These are phyloP conservation scores for Rotaria magnacalcarata DNA, from an alignment of 2,888 invertebrate genomes.

Conservation along the genomic window DNA sequence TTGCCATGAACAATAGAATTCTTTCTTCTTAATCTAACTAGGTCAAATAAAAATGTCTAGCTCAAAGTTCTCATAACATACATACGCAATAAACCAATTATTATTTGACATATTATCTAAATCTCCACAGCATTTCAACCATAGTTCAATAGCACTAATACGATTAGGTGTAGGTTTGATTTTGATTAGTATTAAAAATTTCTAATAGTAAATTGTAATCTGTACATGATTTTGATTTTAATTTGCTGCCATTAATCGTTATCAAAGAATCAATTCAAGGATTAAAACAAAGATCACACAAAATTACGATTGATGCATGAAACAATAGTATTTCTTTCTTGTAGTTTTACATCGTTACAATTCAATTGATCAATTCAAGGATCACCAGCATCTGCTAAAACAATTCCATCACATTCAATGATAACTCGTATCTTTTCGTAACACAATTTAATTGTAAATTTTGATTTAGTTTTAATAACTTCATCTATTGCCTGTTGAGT, in stretches of 20 bases:
- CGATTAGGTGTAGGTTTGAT: conserved; percentile 65
- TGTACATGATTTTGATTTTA: conserved; percentile 66
- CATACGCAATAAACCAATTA: conserved; percentile 76
- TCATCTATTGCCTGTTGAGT: conserved; percentile 81
- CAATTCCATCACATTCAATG: conserved; percentile 83
- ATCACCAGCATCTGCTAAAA: conserved; percentile 87
- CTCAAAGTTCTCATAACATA: background rate
- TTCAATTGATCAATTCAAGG: conserved; percentile 98
- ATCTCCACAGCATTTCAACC: conserved; percentile 97
- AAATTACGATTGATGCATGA: conserved; percentile 99
- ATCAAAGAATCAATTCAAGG: conserved; percentile 80
- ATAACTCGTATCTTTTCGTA: conserved; percentile 97
- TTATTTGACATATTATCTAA: conserved; percentile 99
- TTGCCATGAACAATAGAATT: too few species aligned
- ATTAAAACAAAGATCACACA: conserved; percentile 86
- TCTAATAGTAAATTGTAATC: conserved; percentile 83
- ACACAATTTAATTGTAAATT: conserved; percentile 96
- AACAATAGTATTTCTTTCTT: conserved; percentile 97
- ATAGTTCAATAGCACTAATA: conserved; percentile 97
- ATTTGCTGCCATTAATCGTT: conserved; percentile 65
- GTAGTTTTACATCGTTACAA: conserved; percentile 84
- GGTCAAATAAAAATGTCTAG: too few species aligned
- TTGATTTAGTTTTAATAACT: conserved; percentile 85
- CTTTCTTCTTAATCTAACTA: too few species aligned
- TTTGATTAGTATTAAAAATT: conserved; percentile 93